Evolutionary conservation across 2,113 vertebrate species (phyloP), one percentile per base, ranked within the genome.

Genomic region (Morphnarchus princeps): DNA sequence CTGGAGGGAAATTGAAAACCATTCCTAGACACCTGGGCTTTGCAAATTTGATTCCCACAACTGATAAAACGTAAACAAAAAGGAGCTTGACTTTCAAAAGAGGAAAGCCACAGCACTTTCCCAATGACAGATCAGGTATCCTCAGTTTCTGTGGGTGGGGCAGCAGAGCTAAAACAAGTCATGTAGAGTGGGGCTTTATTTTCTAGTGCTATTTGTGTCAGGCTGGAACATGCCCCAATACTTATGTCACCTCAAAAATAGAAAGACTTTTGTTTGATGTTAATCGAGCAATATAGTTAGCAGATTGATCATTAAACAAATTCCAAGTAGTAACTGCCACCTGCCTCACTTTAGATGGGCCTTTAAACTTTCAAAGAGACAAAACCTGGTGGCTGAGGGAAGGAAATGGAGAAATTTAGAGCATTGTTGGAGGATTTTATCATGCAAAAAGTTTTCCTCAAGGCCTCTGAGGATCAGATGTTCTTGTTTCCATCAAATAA

Each of bases 11-110:
- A 42, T 0, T 65, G 65, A 92, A 94, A 97, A 61, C 43, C 65
- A 45, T 93, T 59, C 93, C 83, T 93, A 92, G 80, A 84, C 97
- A 97, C 92, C 94, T 96, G 95, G 87, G 70, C 95, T 92, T 93
- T 90, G 88, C 76, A 91, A 95, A 89, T 96, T 89, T 87, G 89
- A 95, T 92, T 97, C 87, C 86, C 95, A 92, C 89, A 92, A 42
- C 90, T 84, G 95, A 96, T 97, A 97, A 96, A 83, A 83, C 2
- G 4, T 62, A 83, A 90, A 77, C 58, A 86, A 88, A 90, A 89
- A 59, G 40, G 32, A 28, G 43, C 72, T 78, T 81, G 65, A 67
- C 70, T 97, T 97, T 85, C 77, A 89, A 93, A 95, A 76, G 73
- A 95, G 94, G 49, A 87, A 94, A 97, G 70, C 77, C 91, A 91